Conservation (phyloP, 2,888 invertebrate species). For the Cephus sareptanus region DNA sequence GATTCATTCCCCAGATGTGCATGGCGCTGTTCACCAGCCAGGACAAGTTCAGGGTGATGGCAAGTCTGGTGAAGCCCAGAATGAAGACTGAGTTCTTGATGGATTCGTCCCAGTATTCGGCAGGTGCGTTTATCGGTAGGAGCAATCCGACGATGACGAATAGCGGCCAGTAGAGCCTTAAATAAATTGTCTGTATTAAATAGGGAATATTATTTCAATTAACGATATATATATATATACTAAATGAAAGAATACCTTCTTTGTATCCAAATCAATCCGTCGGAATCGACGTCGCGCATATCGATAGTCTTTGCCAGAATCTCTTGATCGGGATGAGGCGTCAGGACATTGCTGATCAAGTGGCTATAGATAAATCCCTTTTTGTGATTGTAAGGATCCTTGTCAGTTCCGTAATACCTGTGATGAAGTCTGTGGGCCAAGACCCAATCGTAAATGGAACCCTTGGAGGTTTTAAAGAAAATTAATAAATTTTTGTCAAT, state of each 20-base stretch:
- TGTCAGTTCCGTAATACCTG: conserved; percentile 78
- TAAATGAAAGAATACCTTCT: conserved; percentile 70
- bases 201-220: neutral
- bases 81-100: conserved; percentile 73
- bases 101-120: conserved; percentile 83
- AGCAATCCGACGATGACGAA: conserved; percentile 75
- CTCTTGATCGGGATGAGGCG: conserved; percentile 75
- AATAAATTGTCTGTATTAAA: conserved; percentile 33
- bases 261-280: conserved; percentile 85
- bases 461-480: conserved; percentile 68
- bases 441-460: conserved; percentile 88
- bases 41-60: conserved; percentile 73
- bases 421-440: conserved; percentile 86
- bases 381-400: conserved; percentile 84
- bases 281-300: conserved; percentile 82
- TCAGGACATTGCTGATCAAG: conserved; percentile 76
- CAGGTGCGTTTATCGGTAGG: conserved; percentile 80
- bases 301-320: conserved; percentile 76
- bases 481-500: neutral
- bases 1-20: conserved; percentile 78
- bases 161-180: conserved; percentile 78
- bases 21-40: conserved; percentile 81
- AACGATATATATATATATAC: too few species aligned
- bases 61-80: conserved; percentile 77
- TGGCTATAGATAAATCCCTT: conserved; percentile 87